phyloP scores from a whole-genome alignment of 2,113 vertebrate genomes.

The Halcyon senegalensis region DNA sequence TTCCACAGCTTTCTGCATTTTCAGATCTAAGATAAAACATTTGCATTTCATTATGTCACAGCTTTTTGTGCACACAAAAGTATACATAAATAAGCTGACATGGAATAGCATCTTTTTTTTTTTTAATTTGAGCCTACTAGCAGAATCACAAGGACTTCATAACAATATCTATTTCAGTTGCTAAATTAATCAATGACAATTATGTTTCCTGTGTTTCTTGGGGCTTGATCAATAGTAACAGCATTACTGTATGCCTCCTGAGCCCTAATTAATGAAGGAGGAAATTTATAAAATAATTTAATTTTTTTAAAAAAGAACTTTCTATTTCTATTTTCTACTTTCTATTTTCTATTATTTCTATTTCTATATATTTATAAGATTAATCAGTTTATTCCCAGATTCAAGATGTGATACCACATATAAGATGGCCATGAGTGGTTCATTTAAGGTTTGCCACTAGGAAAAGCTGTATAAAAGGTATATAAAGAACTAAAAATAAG shows the following conservation, averaged over 20 bases:
- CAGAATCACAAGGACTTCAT: not conserved
- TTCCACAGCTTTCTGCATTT: not conserved
- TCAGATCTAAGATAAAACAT: constrained; percentile 63
- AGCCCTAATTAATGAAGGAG: not conserved
- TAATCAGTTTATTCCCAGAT: not conserved
- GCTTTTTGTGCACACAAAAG: not conserved
- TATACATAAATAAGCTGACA: not conserved
- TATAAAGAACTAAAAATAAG: constrained; percentile 32
- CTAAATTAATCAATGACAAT: not conserved
- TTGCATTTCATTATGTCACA: not conserved
- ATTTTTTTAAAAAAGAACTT: no score
- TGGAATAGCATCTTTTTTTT: not conserved
- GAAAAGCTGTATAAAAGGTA: not conserved
- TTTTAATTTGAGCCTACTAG: not conserved
- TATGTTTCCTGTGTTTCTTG: not conserved
- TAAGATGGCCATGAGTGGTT: not conserved
- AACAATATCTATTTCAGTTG: not conserved
- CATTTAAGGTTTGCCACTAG: not conserved
- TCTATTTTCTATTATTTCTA: no score
- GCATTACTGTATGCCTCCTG: not conserved
- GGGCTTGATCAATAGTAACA: not conserved
- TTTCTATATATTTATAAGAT: not conserved
- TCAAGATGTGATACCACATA: not conserved
- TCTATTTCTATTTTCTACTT: no score
- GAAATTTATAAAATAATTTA: not conserved